Evolutionary conservation across 2,113 vertebrate genomes (phyloP), one percentile per base, ranked within the genome.

Genomic region (Daboia siamensis): DNA sequence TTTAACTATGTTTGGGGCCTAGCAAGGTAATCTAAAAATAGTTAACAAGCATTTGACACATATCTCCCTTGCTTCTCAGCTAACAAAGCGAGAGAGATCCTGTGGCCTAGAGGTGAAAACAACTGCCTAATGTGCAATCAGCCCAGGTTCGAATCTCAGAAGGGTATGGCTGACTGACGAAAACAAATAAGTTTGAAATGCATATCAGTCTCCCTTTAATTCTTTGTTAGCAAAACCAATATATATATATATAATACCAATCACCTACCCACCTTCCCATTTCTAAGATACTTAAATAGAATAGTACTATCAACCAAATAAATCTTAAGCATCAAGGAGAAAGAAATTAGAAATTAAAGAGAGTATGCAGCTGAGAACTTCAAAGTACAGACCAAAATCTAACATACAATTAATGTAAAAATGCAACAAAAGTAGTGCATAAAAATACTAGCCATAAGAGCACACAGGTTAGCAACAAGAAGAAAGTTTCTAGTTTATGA

Each of bases 301-400:
- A 90, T 55, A 85, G 89, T 88, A 94, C 80, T 89, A 94, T 93
- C 26, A 89, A 95, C 96, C 94, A 95, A 94, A 93, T 55, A 95
- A 94, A 96, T 96, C 94, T 97, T 90, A 87, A 94, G 95, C 55
- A 95, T 74, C 92, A 97, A 90, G 52, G 46, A 90, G 90, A 96
- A 92, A 94, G 94, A 33, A 92, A 86, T 55, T 91, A 92, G 74
- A 92, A 55, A 90, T 87, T 33, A 95, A 94, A 93, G 46, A 3
- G 57, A 87, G 2, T 4, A 5, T 39, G 51, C 54, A 59, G 94
- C 94, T 96, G 96, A 96, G 89, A 92, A 94, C 96, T 97, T 94
- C 94, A 95, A 95, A 87, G 92, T 94, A 90, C 88, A 90, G 84
- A 90, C 6, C 96, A 94, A 56, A 90, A 93, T 95, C 90, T 93